Evolutionary conservation across 2,888 invertebrate species (phyloP).

Genomic region (Heliconius hortense): DNA sequence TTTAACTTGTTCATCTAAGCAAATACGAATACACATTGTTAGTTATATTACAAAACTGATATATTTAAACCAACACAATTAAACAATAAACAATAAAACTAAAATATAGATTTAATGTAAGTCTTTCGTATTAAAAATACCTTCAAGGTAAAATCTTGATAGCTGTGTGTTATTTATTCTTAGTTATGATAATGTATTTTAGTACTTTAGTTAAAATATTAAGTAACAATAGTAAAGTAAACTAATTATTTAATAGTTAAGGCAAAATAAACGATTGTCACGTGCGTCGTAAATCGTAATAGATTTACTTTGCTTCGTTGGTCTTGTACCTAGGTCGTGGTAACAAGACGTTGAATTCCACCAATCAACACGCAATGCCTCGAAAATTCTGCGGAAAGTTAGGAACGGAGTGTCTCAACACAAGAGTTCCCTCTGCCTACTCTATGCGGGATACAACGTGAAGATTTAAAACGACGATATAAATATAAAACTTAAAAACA

Average conservation of each 20-base stretch:
- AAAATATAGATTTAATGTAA: not conserved
- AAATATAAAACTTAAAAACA: too few species aligned
- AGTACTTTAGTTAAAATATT: not conserved
- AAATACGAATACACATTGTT: too few species aligned
- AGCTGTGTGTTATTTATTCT: not conserved
- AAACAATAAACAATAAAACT: not conserved
- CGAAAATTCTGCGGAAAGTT: too few species aligned
- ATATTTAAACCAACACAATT: too few species aligned
- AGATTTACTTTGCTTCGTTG: not conserved
- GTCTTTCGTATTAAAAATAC: not conserved
- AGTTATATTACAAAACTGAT: too few species aligned
- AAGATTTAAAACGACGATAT: too few species aligned
- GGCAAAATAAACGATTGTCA: not conserved
- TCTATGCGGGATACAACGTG: too few species aligned
- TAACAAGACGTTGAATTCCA: too few species aligned
- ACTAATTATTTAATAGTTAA: conserved; percentile 17
- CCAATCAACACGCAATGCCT: too few species aligned
- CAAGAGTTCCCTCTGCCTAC: too few species aligned
- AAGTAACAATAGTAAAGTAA: not conserved
- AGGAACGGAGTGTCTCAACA: too few species aligned
- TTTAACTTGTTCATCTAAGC: too few species aligned
- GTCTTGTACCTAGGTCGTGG: not conserved
- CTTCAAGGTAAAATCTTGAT: not conserved
- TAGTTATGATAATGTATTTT: not conserved
- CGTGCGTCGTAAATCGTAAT: not conserved